Percentiles rank a stretch among this genome's conserved stretches.
Evolutionary conservation across 2,888 invertebrate genomes (phyloP).

Genomic region (Heterodera filipjevi): DNA sequence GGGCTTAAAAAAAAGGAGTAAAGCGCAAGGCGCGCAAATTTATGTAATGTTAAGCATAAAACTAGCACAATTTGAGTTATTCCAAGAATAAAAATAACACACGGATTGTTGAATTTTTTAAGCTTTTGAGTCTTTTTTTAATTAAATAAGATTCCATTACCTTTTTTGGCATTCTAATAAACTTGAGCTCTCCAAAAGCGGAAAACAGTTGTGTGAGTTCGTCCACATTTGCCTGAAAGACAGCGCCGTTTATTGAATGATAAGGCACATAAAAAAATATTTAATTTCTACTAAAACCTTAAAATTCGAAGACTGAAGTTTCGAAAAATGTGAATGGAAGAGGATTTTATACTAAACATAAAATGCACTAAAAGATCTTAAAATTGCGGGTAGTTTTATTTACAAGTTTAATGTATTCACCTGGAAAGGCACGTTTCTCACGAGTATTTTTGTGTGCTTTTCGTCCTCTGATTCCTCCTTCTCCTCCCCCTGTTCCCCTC

Average conservation of each 20-base stretch:
- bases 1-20: constrained; percentile 21
- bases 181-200: constrained; percentile 89
- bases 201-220: constrained; percentile 70
- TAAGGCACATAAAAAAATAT: too few relatives aligned
- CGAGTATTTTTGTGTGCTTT: constrained; percentile 79
- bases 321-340: background rate
- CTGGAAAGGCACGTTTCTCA: constrained; percentile 93
- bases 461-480: constrained; percentile 25
- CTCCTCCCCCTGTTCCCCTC: too few relatives aligned
- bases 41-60: background rate
- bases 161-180: constrained; percentile 87
- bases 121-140: constrained; percentile 2
- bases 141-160: too few relatives aligned
- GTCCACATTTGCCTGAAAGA: constrained; percentile 42
- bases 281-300: too few relatives aligned
- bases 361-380: too few relatives aligned
- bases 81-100: too few relatives aligned
- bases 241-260: too few relatives aligned
- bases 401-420: too few relatives aligned
- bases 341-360: constrained; percentile 24
- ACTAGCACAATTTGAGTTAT: too few relatives aligned
- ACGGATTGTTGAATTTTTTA: too few relatives aligned
- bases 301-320: background rate
- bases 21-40: too few relatives aligned
- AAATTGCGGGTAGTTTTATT: too few relatives aligned